phyloP scores from a whole-genome alignment of 2,113 vertebrate genomes.

The Ia io region DNA sequence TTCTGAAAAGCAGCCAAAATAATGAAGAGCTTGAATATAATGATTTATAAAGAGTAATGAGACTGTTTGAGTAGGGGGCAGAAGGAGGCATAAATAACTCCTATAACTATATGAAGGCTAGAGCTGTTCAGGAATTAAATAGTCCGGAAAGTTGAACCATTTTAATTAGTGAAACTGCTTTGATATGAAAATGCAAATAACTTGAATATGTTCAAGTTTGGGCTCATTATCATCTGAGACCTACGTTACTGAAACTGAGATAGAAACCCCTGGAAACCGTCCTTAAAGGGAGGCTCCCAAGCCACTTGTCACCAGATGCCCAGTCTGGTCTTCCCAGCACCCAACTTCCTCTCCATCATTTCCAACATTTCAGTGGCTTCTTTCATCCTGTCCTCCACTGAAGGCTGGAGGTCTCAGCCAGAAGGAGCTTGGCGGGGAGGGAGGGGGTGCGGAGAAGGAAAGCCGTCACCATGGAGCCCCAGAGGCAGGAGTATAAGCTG shows the following conservation, averaged over 20 bases:
- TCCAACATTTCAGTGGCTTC: neutral
- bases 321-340: neutral
- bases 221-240: neutral
- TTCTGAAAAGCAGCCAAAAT: conserved; percentile 65
- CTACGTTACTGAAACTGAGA: neutral
- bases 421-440: neutral
- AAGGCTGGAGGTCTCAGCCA: neutral
- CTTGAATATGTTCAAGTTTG: neutral
- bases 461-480: neutral
- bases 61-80: neutral
- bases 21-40: conserved; percentile 54
- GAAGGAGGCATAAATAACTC: conserved; percentile 40
- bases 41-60: conserved; percentile 54
- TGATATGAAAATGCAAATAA: conserved; percentile 34
- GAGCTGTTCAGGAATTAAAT: neutral
- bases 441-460: rapidly evolving
- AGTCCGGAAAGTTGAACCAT: neutral
- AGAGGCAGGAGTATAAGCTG: neutral
- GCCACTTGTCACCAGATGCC: neutral
- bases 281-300: neutral
- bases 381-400: neutral
- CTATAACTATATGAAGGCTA: neutral
- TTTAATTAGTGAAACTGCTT: conserved; percentile 49
- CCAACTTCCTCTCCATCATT: neutral
- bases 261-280: neutral